Percentiles rank a stretch among this genome's conserved stretches.
These are phyloP conservation scores for Pelochelys cantorii DNA, from an alignment of 2,797 vertebrate genomes.

Conservation along the genomic window DNA sequence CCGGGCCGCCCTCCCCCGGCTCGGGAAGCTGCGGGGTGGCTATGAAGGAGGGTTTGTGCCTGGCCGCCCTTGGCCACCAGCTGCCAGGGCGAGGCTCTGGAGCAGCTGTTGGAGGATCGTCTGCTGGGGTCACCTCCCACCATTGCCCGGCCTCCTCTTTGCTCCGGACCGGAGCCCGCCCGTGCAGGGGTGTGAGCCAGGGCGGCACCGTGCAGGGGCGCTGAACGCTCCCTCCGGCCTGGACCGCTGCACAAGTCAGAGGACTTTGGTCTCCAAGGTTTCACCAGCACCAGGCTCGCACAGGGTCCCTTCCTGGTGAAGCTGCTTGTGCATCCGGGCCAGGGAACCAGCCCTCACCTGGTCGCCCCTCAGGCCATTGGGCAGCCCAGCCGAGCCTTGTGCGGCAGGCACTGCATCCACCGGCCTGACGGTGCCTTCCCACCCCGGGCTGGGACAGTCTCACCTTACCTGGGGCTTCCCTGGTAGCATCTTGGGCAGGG, in stretches of 20 bases:
- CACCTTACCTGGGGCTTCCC: background rate
- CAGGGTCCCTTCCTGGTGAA: background rate
- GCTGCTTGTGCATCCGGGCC: background rate
- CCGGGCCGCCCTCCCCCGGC: background rate
- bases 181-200: too few relatives aligned
- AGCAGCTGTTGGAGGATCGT: too few relatives aligned
- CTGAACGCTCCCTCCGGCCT: too few relatives aligned
- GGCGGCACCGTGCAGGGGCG: too few relatives aligned
- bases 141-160: too few relatives aligned
- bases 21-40: background rate
- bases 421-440: background rate
- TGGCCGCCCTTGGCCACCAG: background rate
- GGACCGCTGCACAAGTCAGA: too few relatives aligned
- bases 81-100: too few relatives aligned
- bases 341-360: background rate
- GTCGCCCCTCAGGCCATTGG: background rate
- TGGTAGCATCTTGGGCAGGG: fast-evolving
- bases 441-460: background rate
- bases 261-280: background rate
- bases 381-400: background rate
- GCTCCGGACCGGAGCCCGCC: too few relatives aligned
- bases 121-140: too few relatives aligned
- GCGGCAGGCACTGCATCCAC: too few relatives aligned
- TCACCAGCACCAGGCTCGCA: background rate
- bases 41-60: background rate